phyloP scores from a whole-genome alignment of 1,140 invertebrate species.

The Eriosoma lanigerum region DNA sequence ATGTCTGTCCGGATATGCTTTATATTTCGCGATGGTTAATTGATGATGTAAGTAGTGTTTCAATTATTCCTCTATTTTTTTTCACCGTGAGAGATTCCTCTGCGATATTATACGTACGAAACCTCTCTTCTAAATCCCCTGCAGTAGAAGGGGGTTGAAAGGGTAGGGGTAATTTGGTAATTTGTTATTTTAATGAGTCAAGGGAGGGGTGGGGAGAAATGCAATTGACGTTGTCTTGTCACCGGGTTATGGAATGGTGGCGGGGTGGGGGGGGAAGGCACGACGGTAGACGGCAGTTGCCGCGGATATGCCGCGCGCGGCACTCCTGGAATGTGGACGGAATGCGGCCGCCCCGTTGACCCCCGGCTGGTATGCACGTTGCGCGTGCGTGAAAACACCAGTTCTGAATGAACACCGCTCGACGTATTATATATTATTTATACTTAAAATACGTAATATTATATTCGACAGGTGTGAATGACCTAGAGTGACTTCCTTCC shows the following conservation, averaged over 20 bases:
- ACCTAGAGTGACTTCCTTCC: conserved; percentile 51
- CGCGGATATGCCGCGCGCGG: neutral
- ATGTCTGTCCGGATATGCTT: neutral
- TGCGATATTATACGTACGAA: too few relatives aligned
- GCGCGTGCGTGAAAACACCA: conserved; percentile 45
- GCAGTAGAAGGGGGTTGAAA: too few relatives aligned
- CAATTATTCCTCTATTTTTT: too few relatives aligned
- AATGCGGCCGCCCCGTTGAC: conserved; percentile 51
- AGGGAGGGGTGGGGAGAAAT: neutral
- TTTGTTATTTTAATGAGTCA: too few relatives aligned
- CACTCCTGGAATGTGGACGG: conserved; percentile 51
- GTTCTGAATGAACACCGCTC: conserved; percentile 46
- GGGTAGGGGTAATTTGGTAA: too few relatives aligned
- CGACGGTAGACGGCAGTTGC: neutral
- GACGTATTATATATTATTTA: neutral
- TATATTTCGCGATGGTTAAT: neutral
- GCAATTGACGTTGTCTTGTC: neutral
- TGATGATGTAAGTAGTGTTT: neutral
- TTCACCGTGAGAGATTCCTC: too few relatives aligned
- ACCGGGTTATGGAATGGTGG: too few relatives aligned
- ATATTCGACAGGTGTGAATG: conserved; percentile 48
- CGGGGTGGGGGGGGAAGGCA: too few relatives aligned
- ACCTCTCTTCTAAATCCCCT: too few relatives aligned
- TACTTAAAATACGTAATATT: conserved; percentile 31
- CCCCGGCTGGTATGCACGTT: conserved; percentile 42